phyloP scores from a whole-genome alignment of 2,797 vertebrate genomes.

The Rhinogobio ventralis region DNA sequence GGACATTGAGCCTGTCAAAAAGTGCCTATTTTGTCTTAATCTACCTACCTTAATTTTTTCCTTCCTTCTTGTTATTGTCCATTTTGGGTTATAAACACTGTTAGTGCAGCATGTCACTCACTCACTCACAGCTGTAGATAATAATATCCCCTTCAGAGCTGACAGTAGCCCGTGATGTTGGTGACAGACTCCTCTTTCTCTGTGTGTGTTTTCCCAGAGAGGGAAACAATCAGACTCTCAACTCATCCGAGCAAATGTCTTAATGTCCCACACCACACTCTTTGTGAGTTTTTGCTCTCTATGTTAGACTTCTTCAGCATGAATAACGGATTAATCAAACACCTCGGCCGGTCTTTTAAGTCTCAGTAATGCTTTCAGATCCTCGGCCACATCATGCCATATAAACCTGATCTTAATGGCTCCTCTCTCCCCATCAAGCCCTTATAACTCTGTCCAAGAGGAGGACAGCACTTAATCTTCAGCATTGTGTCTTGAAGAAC shows the following conservation, averaged over 20 bases:
- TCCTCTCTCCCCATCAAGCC: constrained; percentile 27
- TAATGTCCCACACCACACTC: constrained; percentile 10
- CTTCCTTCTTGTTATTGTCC: neutral
- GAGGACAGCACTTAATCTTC: constrained; percentile 42
- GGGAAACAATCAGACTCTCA: constrained; percentile 14
- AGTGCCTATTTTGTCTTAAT: neutral
- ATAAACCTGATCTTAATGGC: constrained; percentile 36
- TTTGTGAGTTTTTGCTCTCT: neutral
- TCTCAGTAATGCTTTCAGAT: constrained; percentile 24
- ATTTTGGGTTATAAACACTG: neutral
- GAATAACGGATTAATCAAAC: constrained; percentile 25
- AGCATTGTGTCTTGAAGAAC: constrained; percentile 31
- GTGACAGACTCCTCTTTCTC: constrained; percentile 40
- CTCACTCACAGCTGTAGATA: neutral
- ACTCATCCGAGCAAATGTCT: neutral
- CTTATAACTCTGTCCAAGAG: constrained; percentile 35
- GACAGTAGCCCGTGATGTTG: constrained; percentile 19
- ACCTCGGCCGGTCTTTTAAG: constrained; percentile 8
- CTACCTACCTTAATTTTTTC: neutral
- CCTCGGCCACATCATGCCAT: constrained; percentile 1
- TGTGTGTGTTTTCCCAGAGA: neutral
- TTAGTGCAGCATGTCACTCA: neutral
- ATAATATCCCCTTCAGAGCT: neutral
- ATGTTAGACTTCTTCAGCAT: neutral
- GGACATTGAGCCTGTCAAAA: neutral